phyloP scores from a whole-genome alignment of 2,888 invertebrate genomes.

The Hypselothyrea guttata region DNA sequence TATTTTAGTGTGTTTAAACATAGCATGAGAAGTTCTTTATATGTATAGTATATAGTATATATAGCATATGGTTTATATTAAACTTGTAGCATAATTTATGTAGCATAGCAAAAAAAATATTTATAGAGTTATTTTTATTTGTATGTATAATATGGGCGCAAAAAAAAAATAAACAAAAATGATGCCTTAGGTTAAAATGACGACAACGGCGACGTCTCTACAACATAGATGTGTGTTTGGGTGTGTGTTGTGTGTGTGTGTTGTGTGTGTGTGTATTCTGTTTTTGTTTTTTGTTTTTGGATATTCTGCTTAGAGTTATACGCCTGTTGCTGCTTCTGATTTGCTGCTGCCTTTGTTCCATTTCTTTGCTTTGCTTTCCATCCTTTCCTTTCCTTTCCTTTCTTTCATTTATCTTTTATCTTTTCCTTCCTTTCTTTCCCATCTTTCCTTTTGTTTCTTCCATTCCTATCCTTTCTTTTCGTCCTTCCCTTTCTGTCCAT shows the following conservation, averaged over 20 bases:
- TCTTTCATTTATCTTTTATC: no score
- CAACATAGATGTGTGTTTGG: constrained; percentile 18
- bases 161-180: constrained; percentile 64
- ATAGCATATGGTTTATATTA: constrained; percentile 53
- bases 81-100: constrained; percentile 71
- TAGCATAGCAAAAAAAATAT: constrained; percentile 68
- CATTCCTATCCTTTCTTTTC: no score
- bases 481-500: no score
- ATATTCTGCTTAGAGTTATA: not conserved
- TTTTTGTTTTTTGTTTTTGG: constrained; percentile 7
- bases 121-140: no score
- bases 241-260: constrained; percentile 6
- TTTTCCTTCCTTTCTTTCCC: no score
- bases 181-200: constrained; percentile 47
- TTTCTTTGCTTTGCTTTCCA: no score
- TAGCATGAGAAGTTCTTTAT: constrained; percentile 66
- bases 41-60: constrained; percentile 30
- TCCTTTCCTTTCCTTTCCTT: no score
- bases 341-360: no score
- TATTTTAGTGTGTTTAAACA: constrained; percentile 44
- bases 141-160: no score
- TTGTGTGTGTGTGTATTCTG: constrained; percentile 8
- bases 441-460: no score
- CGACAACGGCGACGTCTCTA: constrained; percentile 37
- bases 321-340: no score